A percentile compares a stretch with the other conserved stretches of the same genome.
Evolutionary conservation across 2,797 vertebrate species (phyloP).

Genomic region (Crocidura indochinensis): DNA sequence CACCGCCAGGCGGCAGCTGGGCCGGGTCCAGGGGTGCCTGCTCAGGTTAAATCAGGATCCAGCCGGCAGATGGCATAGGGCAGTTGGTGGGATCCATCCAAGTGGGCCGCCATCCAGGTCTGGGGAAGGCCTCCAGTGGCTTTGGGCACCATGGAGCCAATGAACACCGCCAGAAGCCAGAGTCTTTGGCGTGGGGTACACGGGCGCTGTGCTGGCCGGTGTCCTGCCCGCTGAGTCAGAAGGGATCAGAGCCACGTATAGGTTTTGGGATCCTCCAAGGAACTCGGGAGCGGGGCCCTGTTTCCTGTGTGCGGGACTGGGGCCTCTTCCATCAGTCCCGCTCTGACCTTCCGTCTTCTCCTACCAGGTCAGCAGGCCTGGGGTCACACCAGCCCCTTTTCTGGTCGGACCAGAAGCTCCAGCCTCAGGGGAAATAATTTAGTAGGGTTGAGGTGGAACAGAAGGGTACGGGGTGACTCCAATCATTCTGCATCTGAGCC

Average conservation of each 20-base stretch:
- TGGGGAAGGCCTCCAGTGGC: slow-evolving; percentile 77
- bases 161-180: slow-evolving; percentile 57
- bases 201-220: neutral
- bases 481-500: no score
- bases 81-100: slow-evolving; percentile 54
- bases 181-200: slow-evolving; percentile 53
- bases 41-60: slow-evolving; percentile 70
- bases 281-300: no score
- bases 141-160: slow-evolving; percentile 58
- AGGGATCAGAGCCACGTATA: neutral
- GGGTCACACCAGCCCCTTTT: no score
- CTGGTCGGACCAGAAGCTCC: no score
- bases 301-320: neutral
- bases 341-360: no score
- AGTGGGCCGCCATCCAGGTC: slow-evolving; percentile 65
- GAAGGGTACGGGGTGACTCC: no score
- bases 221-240: slow-evolving; percentile 45
- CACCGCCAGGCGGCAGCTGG: slow-evolving; percentile 73
- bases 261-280: neutral
- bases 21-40: slow-evolving; percentile 46
- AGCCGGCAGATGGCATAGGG: slow-evolving; percentile 75
- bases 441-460: no score
- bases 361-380: no score
- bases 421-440: no score
- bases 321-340: neutral